A percentile compares a stretch with the other conserved stretches of the same genome.
phyloP scores from a whole-genome alignment of 2,888 invertebrate genomes.

The Polydrusus cervinus region DNA sequence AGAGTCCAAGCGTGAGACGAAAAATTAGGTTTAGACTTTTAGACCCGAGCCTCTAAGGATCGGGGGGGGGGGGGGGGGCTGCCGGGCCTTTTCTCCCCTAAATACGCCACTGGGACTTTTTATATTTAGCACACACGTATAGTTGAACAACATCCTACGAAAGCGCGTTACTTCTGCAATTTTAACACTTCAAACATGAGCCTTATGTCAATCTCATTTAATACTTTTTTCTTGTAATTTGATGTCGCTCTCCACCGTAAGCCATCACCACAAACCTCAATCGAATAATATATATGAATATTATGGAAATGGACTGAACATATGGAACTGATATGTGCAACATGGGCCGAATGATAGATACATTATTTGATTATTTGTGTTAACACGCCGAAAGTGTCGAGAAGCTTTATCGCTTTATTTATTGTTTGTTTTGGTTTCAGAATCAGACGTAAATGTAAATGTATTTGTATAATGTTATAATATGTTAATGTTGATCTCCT shows the following conservation, averaged over 20 bases:
- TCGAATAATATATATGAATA: constrained; percentile 46
- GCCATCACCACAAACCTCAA: constrained; percentile 32
- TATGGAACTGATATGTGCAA: constrained; percentile 63
- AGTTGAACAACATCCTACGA: too few species aligned
- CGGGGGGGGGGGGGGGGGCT: too few species aligned
- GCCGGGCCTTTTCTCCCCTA: too few species aligned
- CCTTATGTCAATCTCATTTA: too few species aligned
- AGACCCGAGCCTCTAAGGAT: too few species aligned
- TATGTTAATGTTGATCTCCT: constrained; percentile 11
- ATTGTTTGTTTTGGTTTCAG: constrained; percentile 46
- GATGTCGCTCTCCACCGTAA: constrained; percentile 22
- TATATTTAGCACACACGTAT: too few species aligned
- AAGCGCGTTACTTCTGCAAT: too few species aligned
- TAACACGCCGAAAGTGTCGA: constrained; percentile 47
- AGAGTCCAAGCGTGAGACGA: too few species aligned
- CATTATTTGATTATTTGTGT: constrained; percentile 44
- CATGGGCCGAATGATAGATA: constrained; percentile 42
- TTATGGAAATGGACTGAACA: constrained; percentile 65
- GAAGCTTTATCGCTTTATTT: constrained; percentile 33
- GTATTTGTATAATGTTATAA: constrained; percentile 22
- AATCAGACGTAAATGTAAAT: constrained; percentile 44
- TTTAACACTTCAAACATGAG: too few species aligned
- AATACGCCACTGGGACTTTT: too few species aligned
- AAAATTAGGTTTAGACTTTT: too few species aligned
- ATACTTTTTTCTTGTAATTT: neutral